phyloP scores from a whole-genome alignment of 2,888 invertebrate species.

The Plusia festucae region DNA sequence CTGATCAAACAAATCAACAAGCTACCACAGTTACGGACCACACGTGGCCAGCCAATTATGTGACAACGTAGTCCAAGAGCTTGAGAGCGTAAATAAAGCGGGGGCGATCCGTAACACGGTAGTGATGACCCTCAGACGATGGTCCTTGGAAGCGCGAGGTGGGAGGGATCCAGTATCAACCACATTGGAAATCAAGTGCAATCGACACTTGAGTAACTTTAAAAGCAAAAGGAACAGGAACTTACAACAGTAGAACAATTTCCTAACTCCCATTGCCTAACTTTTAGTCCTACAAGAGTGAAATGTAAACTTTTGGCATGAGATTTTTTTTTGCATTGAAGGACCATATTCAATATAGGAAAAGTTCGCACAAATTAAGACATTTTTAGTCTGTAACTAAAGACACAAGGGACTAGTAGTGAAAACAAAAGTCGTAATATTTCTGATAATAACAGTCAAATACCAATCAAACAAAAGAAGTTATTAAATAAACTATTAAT shows the following conservation, averaged over 20 bases:
- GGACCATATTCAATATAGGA: background rate
- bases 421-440: background rate
- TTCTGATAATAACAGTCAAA: background rate
- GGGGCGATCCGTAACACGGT: conserved; percentile 78
- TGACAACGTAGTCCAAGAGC: conserved; percentile 73
- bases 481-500: background rate
- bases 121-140: conserved; percentile 64
- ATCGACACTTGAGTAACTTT: background rate
- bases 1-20: conserved; percentile 56
- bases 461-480: background rate
- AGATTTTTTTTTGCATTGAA: background rate
- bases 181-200: conserved; percentile 14
- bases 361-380: too few relatives aligned
- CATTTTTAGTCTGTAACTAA: too few relatives aligned
- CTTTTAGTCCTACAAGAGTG: background rate
- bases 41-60: conserved; percentile 75
- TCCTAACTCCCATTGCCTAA: background rate
- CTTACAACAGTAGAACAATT: background rate
- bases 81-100: conserved; percentile 78
- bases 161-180: conserved; percentile 51
- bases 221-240: background rate
- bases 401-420: background rate
- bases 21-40: conserved; percentile 72
- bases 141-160: conserved; percentile 63
- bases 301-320: background rate